Conservation (phyloP, 2,113 vertebrate species). For the Aspiorhynchus laticeps region DNA sequence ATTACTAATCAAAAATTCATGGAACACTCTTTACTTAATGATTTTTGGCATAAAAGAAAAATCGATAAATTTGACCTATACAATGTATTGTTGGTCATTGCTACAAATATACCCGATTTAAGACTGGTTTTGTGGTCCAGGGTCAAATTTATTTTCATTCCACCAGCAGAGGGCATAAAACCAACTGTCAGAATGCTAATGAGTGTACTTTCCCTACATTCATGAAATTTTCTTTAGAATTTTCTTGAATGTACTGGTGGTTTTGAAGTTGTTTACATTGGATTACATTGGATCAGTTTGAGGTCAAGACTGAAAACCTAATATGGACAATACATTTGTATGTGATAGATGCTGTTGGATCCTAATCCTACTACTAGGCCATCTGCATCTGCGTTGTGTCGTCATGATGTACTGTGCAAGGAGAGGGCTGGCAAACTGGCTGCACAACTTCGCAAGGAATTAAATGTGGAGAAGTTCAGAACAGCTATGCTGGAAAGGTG, state of each 20-base stretch:
- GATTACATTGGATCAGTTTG: background rate
- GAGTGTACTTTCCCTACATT: background rate
- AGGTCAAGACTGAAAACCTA: background rate
- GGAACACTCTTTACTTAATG: no score
- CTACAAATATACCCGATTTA: no score
- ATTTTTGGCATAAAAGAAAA: no score
- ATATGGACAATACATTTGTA: background rate
- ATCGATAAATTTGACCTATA: no score
- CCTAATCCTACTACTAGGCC: slow-evolving; percentile 83
- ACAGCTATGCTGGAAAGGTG: slow-evolving; percentile 92
- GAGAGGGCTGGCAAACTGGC: slow-evolving; percentile 77
- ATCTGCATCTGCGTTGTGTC: slow-evolving; percentile 83
- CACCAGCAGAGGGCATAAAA: slow-evolving; percentile 2
- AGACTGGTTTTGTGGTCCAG: background rate
- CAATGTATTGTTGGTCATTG: no score
- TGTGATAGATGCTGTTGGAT: slow-evolving; percentile 69
- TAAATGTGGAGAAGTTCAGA: slow-evolving; percentile 89
- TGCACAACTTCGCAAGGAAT: slow-evolving; percentile 84
- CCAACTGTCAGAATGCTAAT: background rate
- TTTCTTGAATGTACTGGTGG: background rate
- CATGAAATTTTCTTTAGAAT: background rate
- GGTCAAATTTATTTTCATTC: no score
- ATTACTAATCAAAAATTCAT: no score
- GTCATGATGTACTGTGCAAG: slow-evolving; percentile 77
- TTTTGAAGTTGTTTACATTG: background rate